Evolutionary conservation across 2,888 invertebrate species (phyloP).

Genomic region (Phlogophora meticulosa): DNA sequence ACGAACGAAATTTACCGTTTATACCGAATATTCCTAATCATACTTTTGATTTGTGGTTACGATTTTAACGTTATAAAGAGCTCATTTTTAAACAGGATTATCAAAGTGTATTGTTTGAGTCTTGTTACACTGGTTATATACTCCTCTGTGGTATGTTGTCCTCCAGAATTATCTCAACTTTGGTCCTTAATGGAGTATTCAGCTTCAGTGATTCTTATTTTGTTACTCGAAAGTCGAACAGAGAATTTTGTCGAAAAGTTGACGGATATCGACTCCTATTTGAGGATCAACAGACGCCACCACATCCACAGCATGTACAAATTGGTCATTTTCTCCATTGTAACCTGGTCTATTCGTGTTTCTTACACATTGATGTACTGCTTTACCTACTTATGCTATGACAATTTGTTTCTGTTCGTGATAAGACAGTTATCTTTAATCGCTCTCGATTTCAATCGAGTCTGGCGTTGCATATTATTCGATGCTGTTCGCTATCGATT

Average conservation of each 20-base stretch:
- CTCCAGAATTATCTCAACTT: slow-evolving; percentile 69
- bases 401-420: slow-evolving; percentile 66
- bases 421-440: slow-evolving; percentile 77
- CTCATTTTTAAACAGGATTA: slow-evolving; percentile 53
- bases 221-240: slow-evolving; percentile 74
- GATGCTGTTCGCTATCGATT: slow-evolving; percentile 80
- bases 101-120: slow-evolving; percentile 73
- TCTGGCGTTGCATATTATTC: slow-evolving; percentile 82
- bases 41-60: slow-evolving; percentile 79
- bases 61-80: slow-evolving; percentile 76
- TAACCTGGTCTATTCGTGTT: slow-evolving; percentile 75
- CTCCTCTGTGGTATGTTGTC: slow-evolving; percentile 75
- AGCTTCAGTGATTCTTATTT: slow-evolving; percentile 70
- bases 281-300: slow-evolving; percentile 75
- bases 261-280: slow-evolving; percentile 73
- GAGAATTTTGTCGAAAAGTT: slow-evolving; percentile 72
- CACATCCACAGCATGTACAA: slow-evolving; percentile 69
- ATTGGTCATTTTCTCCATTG: slow-evolving; percentile 65
- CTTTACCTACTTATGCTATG: slow-evolving; percentile 69
- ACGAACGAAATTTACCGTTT: slow-evolving; percentile 59
- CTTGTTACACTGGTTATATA: slow-evolving; percentile 70
- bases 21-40: slow-evolving; percentile 73
- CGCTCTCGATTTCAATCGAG: slow-evolving; percentile 81
- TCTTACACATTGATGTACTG: slow-evolving; percentile 76
- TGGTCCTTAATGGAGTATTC: slow-evolving; percentile 82